Conservation (phyloP, 2,797 vertebrate species). For the Peromyscus attwateri region DNA sequence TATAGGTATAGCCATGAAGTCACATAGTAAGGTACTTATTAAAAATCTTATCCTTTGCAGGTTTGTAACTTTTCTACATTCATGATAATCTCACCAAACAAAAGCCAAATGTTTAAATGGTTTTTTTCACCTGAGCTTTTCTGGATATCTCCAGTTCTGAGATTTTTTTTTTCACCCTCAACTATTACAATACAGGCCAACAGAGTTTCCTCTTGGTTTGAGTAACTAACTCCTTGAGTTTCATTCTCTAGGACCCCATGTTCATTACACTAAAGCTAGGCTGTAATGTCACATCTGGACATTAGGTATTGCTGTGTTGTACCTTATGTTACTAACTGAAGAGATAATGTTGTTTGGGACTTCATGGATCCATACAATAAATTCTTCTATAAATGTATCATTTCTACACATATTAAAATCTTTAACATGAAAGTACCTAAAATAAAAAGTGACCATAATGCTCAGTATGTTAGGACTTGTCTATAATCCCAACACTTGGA, state of each 20-base stretch:
- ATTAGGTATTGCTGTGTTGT: background rate
- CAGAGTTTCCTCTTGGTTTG: background rate
- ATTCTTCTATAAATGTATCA: conserved; percentile 12
- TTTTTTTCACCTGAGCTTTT: background rate
- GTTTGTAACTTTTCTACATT: background rate
- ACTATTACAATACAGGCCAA: background rate
- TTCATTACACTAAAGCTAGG: background rate
- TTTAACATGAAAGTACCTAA: conserved; percentile 27
- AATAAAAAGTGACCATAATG: conserved; percentile 8
- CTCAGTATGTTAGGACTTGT: too few relatives aligned
- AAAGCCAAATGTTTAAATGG: background rate
- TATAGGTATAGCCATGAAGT: background rate
- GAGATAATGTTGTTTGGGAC: background rate
- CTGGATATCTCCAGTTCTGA: background rate
- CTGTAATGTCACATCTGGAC: background rate
- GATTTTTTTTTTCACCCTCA: background rate
- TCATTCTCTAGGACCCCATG: background rate
- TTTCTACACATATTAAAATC: background rate
- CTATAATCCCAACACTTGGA: too few relatives aligned
- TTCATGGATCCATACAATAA: background rate
- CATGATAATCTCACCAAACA: background rate
- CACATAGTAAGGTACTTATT: background rate
- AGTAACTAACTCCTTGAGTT: background rate
- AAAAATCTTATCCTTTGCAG: background rate
- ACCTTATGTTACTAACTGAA: background rate